Percentiles rank a stretch among this genome's conserved stretches.
Conservation (phyloP, 2,797 vertebrate species). For the Gastrophryne carolinensis region DNA sequence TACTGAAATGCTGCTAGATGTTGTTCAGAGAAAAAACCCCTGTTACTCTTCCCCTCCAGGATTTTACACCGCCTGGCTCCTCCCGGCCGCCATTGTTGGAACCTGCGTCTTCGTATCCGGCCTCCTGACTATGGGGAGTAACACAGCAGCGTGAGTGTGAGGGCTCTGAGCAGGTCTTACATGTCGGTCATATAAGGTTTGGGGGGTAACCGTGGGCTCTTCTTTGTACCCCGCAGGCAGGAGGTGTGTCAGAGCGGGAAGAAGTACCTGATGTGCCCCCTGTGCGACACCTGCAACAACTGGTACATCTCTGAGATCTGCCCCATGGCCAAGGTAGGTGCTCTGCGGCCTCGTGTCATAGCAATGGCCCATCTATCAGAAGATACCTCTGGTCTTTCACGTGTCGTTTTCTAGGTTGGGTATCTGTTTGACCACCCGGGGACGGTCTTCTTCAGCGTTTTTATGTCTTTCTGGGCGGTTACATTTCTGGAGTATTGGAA, state of each 20-base stretch:
- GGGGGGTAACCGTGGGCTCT: background rate
- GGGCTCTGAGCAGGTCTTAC: background rate
- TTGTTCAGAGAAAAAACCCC: too few relatives aligned
- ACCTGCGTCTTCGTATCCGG: constrained; percentile 76
- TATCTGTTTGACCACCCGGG: constrained; percentile 79
- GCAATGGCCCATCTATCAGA: background rate
- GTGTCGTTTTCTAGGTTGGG: constrained; percentile 63
- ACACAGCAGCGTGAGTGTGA: constrained; percentile 73
- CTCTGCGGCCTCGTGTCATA: background rate
- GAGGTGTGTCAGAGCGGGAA: constrained; percentile 72
- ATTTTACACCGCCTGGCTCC: constrained; percentile 79
- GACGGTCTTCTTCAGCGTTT: constrained; percentile 79
- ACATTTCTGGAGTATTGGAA: constrained; percentile 83
- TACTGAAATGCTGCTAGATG: too few relatives aligned
- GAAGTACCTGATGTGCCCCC: constrained; percentile 75
- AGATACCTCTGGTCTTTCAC: background rate
- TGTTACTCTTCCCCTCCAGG: constrained; percentile 59
- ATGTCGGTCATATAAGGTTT: background rate
- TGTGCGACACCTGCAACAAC: constrained; percentile 73
- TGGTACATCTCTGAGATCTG: constrained; percentile 83
- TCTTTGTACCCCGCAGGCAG: constrained; percentile 61
- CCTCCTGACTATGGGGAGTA: constrained; percentile 71
- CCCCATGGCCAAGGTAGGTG: constrained; percentile 76
- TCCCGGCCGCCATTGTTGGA: constrained; percentile 74
- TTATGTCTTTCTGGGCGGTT: constrained; percentile 81